A percentile compares a stretch with the other conserved stretches of the same genome.
Conservation (phyloP, 2,888 invertebrate genomes). For the Shargacucullia verbasci region DNA sequence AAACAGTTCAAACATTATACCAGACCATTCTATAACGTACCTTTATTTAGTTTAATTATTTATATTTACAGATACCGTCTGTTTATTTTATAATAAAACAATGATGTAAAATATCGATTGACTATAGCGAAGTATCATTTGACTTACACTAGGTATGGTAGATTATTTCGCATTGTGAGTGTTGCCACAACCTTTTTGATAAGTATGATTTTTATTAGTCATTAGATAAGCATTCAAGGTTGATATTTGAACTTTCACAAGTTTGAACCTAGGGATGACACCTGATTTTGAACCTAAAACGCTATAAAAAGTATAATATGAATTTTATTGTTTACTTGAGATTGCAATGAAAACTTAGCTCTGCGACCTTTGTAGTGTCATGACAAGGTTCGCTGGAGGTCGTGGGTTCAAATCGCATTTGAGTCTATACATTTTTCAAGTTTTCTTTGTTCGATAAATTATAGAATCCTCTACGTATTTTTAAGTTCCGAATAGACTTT, state of each 20-base stretch:
- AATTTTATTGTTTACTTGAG: no score
- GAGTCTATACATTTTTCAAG: no score
- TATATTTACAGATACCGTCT: constrained; percentile 14
- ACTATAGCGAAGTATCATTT: constrained; percentile 2
- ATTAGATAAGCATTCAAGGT: constrained; percentile 7
- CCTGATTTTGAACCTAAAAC: no score
- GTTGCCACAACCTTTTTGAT: constrained; percentile 4
- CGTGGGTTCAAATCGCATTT: no score
- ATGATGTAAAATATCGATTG: not conserved
- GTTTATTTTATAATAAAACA: not conserved
- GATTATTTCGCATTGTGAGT: constrained; percentile 16
- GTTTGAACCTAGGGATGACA: not conserved
- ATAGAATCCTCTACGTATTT: no score
- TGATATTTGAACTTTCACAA: constrained; percentile 7
- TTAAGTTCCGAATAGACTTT: not conserved
- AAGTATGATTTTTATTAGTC: constrained; percentile 16
- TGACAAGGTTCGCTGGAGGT: no score
- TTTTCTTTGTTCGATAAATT: no score
- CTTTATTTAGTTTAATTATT: constrained; percentile 65
- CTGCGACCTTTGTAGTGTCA: no score
- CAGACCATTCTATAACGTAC: constrained; percentile 82
- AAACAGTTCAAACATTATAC: constrained; percentile 71
- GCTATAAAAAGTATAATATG: no score
- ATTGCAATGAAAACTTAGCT: no score
- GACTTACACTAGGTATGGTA: not conserved